A percentile compares a stretch with the other conserved stretches of the same genome.
phyloP scores from a whole-genome alignment of 2,113 vertebrate genomes.

The Oryzias woworae region DNA sequence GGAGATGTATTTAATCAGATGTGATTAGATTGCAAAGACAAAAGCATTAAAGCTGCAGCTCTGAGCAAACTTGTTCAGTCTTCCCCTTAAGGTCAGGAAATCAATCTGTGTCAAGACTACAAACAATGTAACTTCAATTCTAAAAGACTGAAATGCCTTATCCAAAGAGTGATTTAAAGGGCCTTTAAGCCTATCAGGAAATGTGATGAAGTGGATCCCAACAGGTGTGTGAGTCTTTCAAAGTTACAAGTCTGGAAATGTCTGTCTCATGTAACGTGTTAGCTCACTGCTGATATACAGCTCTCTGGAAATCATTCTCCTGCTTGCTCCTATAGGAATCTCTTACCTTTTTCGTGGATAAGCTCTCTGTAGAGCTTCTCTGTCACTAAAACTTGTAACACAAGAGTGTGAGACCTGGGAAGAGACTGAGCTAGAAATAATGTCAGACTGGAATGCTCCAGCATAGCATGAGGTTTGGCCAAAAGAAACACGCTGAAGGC shows the following conservation, averaged over 20 bases:
- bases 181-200: constrained; percentile 8
- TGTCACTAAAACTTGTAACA: constrained; percentile 5
- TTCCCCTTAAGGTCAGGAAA: constrained; percentile 5
- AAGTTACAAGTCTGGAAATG: constrained; percentile 1
- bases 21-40: not conserved
- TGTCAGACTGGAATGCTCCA: constrained; percentile 37
- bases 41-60: constrained; percentile 16
- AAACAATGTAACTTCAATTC: not conserved
- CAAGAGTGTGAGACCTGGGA: constrained; percentile 1
- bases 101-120: constrained; percentile 5
- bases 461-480: constrained; percentile 41
- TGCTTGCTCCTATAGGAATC: constrained; percentile 4
- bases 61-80: not conserved
- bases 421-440: constrained; percentile 28
- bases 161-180: constrained; percentile 13
- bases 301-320: not conserved
- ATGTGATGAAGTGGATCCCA: constrained; percentile 9
- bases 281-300: not conserved
- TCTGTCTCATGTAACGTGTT: constrained; percentile 5
- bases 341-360: not conserved
- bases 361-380: constrained; percentile 13
- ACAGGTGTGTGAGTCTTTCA: constrained; percentile 19
- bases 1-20: constrained; percentile 15
- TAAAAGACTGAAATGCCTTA: not conserved
- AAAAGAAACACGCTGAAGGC: constrained; percentile 51